Percentiles rank a stretch among this genome's conserved stretches.
phyloP scores from a whole-genome alignment of 2,113 vertebrate species.

The Benitochromis conjunctus region DNA sequence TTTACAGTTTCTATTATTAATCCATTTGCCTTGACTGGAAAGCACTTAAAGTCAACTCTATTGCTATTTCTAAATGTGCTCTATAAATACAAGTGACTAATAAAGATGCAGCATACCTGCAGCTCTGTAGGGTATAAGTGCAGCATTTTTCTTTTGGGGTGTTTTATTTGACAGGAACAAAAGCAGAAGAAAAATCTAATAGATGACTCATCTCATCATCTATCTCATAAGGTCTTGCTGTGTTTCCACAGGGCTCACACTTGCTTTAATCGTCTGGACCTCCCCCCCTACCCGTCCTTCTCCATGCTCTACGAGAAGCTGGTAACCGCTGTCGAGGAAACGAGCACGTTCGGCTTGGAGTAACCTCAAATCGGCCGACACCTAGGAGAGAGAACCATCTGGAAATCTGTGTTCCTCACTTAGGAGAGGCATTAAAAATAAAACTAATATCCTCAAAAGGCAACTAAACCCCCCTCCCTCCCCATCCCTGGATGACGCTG shows the following conservation, averaged over 20 bases:
- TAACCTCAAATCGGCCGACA: slow-evolving; percentile 53
- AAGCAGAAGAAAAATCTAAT: neutral
- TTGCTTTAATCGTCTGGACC: slow-evolving; percentile 97
- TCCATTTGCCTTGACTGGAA: neutral
- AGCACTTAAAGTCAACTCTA: neutral
- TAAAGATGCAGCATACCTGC: neutral
- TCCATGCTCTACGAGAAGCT: slow-evolving; percentile 98
- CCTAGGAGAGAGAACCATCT: neutral
- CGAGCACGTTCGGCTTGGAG: slow-evolving; percentile 97
- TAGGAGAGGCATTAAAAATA: neutral
- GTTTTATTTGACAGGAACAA: neutral
- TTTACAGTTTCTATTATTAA: neutral
- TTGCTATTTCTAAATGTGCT: neutral
- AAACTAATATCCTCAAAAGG: slow-evolving; percentile 44
- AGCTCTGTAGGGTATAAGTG: neutral
- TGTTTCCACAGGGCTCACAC: slow-evolving; percentile 86
- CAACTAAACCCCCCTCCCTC: slow-evolving; percentile 17
- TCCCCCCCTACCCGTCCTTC: slow-evolving; percentile 95
- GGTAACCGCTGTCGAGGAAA: slow-evolving; percentile 96
- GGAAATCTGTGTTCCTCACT: neutral
- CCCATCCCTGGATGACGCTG: neutral
- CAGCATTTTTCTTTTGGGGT: neutral
- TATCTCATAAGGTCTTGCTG: neutral
- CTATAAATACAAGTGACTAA: neutral
- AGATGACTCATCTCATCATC: neutral